Base-by-base conservation (phyloP, 2,113 vertebrate species). In the Bucco capensis region DNA sequence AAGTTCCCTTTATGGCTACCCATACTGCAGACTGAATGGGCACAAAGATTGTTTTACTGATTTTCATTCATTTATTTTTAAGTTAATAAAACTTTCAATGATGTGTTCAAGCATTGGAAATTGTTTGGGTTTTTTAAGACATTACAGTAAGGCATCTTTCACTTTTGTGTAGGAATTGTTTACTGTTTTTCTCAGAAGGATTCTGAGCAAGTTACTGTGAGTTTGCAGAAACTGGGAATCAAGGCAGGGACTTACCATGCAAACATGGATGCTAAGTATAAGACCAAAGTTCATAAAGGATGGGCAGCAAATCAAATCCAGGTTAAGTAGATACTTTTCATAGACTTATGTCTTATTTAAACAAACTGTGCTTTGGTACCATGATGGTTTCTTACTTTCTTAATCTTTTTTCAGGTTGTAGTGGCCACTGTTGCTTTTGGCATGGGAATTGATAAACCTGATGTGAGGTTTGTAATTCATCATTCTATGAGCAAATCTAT, bases 101-200 rank as follows among this genome's bases (percentile, higher is more conserved):
- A 62, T 49, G 5, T 37, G 71, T 72, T 62, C 19, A 62, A 69
- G 8, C 46, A 24, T 5, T 81, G 56, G 24, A 17, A 22, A 31
- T 53, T 62, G 19, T 82, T 73, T 57, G 33, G 1, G 4, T 30
- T 80, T 62, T 61, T 46, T 17, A 25, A 66, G 33, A 15, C 7
- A 8, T 38, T 69, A 17, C 44, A 49, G 17, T 81, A 73, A 78
- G 10, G 3, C 16, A 9, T 75, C 51, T 64, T 88, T 91, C 71
- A 42, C 65, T 80, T 91, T 14, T 57, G 37, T 92, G 50, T 96
- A 99, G 99, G 99, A 66, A 99, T 99, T 47, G 97, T 99, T 75
- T 99, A 99, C 46, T 99, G 99, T 40, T 99, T 99, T 96, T 99
- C 99, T 89, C 99, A 99, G 97, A 99, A 99, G 94, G 99, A 99